Percentiles rank a stretch among this genome's conserved stretches.
Evolutionary conservation across 2,888 invertebrate species (phyloP).

Genomic region (Scaptomyza parva): DNA sequence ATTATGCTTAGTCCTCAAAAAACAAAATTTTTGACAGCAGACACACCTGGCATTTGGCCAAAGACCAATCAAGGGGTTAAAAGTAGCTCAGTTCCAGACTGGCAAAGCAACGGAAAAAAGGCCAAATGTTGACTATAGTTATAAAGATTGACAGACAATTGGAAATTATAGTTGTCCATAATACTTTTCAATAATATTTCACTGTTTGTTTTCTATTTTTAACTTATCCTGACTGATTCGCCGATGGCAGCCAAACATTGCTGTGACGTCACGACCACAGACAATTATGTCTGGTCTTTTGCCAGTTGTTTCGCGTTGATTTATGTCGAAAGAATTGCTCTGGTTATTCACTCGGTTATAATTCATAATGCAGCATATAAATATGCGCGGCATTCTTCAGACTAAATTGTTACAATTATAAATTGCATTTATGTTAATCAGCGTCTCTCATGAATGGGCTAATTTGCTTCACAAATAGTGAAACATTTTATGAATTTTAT

Average conservation of each 20-base stretch:
- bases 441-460: conserved; percentile 10
- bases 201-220: conserved; percentile 33
- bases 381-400: conserved; percentile 45
- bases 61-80: conserved; percentile 34
- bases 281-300: conserved; percentile 25
- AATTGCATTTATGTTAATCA: conserved; percentile 38
- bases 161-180: not conserved
- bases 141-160: conserved; percentile 1
- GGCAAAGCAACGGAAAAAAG: not conserved
- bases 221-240: conserved; percentile 10
- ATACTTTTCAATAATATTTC: not conserved
- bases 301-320: conserved; percentile 33
- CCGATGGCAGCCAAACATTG: conserved; percentile 13
- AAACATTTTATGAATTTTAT: not conserved
- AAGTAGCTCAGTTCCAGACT: conserved; percentile 32
- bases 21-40: conserved; percentile 26
- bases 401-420: conserved; percentile 59
- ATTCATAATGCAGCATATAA: conserved; percentile 42
- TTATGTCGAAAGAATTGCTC: conserved; percentile 36
- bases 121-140: conserved; percentile 8
- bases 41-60: conserved; percentile 31
- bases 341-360: conserved; percentile 37
- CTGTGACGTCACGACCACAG: conserved; percentile 31
- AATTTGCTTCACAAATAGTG: not conserved
- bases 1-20: conserved; percentile 39